Evolutionary conservation across 2,797 vertebrate species (phyloP).

Genomic region (Eupleurogrammus muticus): DNA sequence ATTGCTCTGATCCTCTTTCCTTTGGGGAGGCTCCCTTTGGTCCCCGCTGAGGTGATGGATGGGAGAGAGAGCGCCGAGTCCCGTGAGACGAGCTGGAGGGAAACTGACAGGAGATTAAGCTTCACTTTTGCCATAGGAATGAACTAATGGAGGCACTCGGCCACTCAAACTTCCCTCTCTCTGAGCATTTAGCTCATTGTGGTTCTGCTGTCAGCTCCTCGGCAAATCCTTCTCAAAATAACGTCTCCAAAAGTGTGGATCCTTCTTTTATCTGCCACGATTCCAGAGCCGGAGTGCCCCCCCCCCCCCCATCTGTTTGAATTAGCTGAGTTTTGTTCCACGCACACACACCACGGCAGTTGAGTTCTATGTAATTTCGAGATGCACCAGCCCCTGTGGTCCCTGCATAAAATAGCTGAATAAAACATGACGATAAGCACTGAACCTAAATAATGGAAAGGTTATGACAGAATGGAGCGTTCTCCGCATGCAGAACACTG

Average conservation of each 20-base stretch:
- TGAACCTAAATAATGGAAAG: conserved; percentile 77
- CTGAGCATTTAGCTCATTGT: conserved; percentile 71
- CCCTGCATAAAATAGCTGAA: conserved; percentile 64
- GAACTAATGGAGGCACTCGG: conserved; percentile 73
- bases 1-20: conserved; percentile 75
- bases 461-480: conserved; percentile 71
- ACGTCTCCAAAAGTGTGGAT: conserved; percentile 33
- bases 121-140: conserved; percentile 52
- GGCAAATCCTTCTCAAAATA: conserved; percentile 63
- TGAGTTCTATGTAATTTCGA: conserved; percentile 27
- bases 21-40: conserved; percentile 67
- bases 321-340: conserved; percentile 11
- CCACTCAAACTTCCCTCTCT: conserved; percentile 68
- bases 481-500: conserved; percentile 50
- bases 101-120: conserved; percentile 78
- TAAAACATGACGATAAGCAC: conserved; percentile 76
- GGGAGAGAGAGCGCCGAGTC: conserved; percentile 64
- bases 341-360: not conserved
- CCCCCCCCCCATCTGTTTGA: conserved; percentile 27
- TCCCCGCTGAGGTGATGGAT: conserved; percentile 78
- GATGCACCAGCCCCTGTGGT: conserved; percentile 33
- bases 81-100: conserved; percentile 69
- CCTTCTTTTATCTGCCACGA: conserved; percentile 18
- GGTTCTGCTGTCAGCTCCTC: conserved; percentile 67
- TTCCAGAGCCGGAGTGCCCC: conserved; percentile 35